phyloP scores from a whole-genome alignment of 2,888 invertebrate species.

The Octonoba sinensis region DNA sequence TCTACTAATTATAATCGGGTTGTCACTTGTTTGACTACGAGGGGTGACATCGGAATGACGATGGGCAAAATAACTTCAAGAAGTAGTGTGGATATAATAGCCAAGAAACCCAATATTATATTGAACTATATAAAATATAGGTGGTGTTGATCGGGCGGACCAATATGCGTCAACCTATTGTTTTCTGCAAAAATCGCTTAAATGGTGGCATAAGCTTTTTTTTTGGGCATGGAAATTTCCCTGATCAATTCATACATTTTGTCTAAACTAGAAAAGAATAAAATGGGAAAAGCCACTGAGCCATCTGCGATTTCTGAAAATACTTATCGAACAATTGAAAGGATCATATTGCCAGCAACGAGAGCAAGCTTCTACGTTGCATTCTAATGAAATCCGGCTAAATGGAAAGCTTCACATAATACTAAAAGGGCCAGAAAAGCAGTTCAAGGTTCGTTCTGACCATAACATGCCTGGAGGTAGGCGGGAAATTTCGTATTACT shows the following conservation, averaged over 20 bases:
- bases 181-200: neutral
- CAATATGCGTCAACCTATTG: conserved; percentile 3
- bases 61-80: neutral
- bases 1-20: too few relatives aligned
- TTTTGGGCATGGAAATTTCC: neutral
- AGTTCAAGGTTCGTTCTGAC: too few relatives aligned
- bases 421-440: too few relatives aligned
- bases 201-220: conserved; percentile 3
- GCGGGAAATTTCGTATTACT: too few relatives aligned
- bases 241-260: neutral
- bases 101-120: neutral
- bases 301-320: neutral
- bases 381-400: too few relatives aligned
- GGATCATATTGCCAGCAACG: neutral
- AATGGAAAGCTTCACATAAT: too few relatives aligned
- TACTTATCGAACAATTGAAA: neutral
- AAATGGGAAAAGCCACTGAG: too few relatives aligned
- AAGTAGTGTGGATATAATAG: neutral
- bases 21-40: too few relatives aligned
- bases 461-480: too few relatives aligned
- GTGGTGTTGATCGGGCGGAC: conserved; percentile 4
- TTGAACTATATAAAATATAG: neutral
- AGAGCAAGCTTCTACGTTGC: too few relatives aligned
- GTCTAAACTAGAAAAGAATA: too few relatives aligned
- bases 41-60: neutral